Evolutionary conservation across 2,888 invertebrate species (phyloP).

Genomic region (Nemotelus pantherinus): DNA sequence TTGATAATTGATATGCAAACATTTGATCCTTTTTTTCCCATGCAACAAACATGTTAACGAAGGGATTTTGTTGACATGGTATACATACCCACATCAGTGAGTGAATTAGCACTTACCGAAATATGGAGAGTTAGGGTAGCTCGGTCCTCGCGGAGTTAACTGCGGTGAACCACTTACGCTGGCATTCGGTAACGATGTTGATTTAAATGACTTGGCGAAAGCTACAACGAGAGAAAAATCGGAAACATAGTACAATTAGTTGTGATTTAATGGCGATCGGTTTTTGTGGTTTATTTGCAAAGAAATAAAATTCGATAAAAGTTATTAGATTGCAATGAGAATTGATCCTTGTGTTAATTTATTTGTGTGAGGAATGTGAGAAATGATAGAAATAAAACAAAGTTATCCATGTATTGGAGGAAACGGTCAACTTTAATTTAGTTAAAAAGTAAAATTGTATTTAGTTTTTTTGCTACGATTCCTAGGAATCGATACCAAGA

Average conservation of each 20-base stretch:
- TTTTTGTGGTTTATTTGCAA: neutral
- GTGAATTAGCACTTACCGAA: conserved; percentile 25
- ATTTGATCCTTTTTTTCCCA: neutral
- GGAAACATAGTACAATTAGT: neutral
- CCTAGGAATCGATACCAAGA: too few species aligned
- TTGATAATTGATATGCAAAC: conserved; percentile 27
- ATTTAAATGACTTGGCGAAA: conserved; percentile 36
- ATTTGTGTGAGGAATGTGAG: neutral
- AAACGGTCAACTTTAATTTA: too few species aligned
- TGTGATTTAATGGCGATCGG: conserved; percentile 10
- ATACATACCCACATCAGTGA: neutral
- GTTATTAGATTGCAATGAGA: neutral
- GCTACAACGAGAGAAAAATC: conserved; percentile 12
- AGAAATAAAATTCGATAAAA: neutral
- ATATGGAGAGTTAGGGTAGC: conserved; percentile 35
- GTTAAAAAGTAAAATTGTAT: too few species aligned
- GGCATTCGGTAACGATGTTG: neutral
- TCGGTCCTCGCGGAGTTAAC: conserved; percentile 45
- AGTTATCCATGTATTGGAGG: too few species aligned
- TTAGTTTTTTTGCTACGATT: too few species aligned
- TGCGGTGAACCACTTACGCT: conserved; percentile 27
- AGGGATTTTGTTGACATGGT: neutral
- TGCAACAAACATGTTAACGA: too few species aligned
- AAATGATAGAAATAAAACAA: neutral
- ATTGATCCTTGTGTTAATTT: neutral